phyloP scores from a whole-genome alignment of 2,888 invertebrate genomes.

The Troides oblongomaculatus region DNA sequence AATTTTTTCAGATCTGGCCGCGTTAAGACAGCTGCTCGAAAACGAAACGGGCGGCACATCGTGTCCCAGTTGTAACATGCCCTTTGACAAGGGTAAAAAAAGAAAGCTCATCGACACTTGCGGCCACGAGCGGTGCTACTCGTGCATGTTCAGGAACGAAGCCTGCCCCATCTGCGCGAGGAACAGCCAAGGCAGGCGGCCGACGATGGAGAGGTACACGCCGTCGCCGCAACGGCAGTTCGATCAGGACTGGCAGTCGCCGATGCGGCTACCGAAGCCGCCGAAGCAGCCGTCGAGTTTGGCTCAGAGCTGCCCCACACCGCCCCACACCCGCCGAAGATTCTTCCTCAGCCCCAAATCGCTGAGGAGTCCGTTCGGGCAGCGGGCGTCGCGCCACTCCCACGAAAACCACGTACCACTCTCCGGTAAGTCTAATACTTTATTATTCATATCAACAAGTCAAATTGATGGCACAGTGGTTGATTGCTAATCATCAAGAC shows the following conservation, averaged over 20 bases:
- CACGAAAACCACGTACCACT: slow-evolving; percentile 83
- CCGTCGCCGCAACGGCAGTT: slow-evolving; percentile 68
- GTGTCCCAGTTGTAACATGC: slow-evolving; percentile 94
- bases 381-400: slow-evolving; percentile 70
- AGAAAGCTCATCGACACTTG: slow-evolving; percentile 96
- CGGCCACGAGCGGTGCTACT: slow-evolving; percentile 97
- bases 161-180: slow-evolving; percentile 91
- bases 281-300: slow-evolving; percentile 77
- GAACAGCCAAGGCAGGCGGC: slow-evolving; percentile 62
- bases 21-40: slow-evolving; percentile 89
- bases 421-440: slow-evolving; percentile 82
- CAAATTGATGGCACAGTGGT: no score
- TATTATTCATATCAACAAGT: slow-evolving; percentile 34
- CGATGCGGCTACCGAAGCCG: slow-evolving; percentile 81
- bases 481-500: no score
- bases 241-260: slow-evolving; percentile 72
- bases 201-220: slow-evolving; percentile 70
- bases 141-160: slow-evolving; percentile 95
- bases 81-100: slow-evolving; percentile 97
- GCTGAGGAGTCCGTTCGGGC: slow-evolving; percentile 87
- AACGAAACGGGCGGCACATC: slow-evolving; percentile 85
- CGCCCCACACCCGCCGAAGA: slow-evolving; percentile 87
- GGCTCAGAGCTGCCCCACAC: slow-evolving; percentile 89
- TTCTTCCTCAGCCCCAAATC: slow-evolving; percentile 91
- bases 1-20: slow-evolving; percentile 87